Conservation (phyloP, 2,113 vertebrate species). For the Eudyptes chrysolophus region DNA sequence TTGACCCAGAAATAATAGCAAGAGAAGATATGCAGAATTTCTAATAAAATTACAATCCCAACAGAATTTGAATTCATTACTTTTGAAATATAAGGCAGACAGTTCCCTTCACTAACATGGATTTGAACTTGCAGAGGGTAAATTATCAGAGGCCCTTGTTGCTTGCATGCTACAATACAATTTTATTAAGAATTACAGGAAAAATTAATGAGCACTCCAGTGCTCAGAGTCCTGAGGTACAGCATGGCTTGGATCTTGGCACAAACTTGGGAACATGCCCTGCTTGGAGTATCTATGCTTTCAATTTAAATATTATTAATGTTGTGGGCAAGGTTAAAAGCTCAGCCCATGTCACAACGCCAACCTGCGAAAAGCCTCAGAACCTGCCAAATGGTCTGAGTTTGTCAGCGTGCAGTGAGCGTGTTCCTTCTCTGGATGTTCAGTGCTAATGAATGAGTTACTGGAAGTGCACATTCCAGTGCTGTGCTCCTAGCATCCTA, state of each 20-base stretch:
- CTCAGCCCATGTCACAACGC: background rate
- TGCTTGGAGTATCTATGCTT: slow-evolving; percentile 64
- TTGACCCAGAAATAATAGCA: slow-evolving; percentile 57
- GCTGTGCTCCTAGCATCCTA: background rate
- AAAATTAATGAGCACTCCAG: slow-evolving; percentile 61
- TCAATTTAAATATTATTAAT: slow-evolving; percentile 72
- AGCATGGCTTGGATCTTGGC: slow-evolving; percentile 52
- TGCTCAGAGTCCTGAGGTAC: slow-evolving; percentile 51
- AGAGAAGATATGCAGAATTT: slow-evolving; percentile 23
- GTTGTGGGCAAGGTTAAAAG: slow-evolving; percentile 55
- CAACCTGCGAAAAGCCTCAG: background rate
- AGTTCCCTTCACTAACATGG: slow-evolving; percentile 19
- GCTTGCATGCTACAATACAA: slow-evolving; percentile 27
- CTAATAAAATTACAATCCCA: slow-evolving; percentile 63
- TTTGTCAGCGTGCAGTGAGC: background rate
- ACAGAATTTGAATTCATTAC: slow-evolving; percentile 63
- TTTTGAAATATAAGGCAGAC: slow-evolving; percentile 56
- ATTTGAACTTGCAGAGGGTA: slow-evolving; percentile 56
- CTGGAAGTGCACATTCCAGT: background rate
- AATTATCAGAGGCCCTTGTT: slow-evolving; percentile 45
- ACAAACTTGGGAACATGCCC: slow-evolving; percentile 50
- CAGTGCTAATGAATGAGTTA: slow-evolving; percentile 16
- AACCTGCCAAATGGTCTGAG: slow-evolving; percentile 11
- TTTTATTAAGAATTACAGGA: slow-evolving; percentile 43
- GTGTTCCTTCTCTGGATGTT: background rate